These are phyloP conservation scores for Eupithecia insigniata DNA, from an alignment of 2,888 invertebrate genomes.

Conservation along the genomic window DNA sequence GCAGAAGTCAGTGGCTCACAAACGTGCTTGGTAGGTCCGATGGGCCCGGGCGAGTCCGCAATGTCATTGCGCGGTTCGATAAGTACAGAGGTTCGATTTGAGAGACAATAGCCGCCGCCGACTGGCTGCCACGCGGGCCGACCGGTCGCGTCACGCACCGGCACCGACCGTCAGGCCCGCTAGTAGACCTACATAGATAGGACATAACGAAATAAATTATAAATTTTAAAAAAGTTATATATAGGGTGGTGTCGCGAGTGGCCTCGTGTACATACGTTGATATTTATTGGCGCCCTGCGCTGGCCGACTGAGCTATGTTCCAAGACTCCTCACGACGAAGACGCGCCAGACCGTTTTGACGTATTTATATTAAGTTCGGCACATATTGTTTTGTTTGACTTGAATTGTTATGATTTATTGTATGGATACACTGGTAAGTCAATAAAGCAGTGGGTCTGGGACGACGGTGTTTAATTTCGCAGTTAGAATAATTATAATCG, in stretches of 20 bases:
- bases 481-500: constrained; percentile 54
- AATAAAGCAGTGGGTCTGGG: constrained; percentile 85
- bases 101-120: constrained; percentile 12
- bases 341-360: constrained; percentile 78
- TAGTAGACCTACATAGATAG: constrained; percentile 80
- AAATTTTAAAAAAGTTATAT: constrained; percentile 79
- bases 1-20: constrained; percentile 29
- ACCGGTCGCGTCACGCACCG: constrained; percentile 17
- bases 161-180: constrained; percentile 37
- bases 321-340: constrained; percentile 57
- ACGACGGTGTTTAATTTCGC: constrained; percentile 79
- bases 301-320: constrained; percentile 70
- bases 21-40: not conserved
- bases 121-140: constrained; percentile 22
- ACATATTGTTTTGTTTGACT: constrained; percentile 83
- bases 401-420: constrained; percentile 84
- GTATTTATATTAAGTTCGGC: constrained; percentile 81
- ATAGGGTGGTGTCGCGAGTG: constrained; percentile 74
- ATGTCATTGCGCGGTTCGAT: not conserved
- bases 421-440: constrained; percentile 84
- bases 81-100: not conserved
- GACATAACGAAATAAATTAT: constrained; percentile 83
- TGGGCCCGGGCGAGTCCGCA: constrained; percentile 8
- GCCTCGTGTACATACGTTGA: constrained; percentile 81
- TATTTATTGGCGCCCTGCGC: constrained; percentile 79